Base-by-base conservation (phyloP, 1,140 invertebrate genomes). In the Aphelenchoides besseyi region DNA sequence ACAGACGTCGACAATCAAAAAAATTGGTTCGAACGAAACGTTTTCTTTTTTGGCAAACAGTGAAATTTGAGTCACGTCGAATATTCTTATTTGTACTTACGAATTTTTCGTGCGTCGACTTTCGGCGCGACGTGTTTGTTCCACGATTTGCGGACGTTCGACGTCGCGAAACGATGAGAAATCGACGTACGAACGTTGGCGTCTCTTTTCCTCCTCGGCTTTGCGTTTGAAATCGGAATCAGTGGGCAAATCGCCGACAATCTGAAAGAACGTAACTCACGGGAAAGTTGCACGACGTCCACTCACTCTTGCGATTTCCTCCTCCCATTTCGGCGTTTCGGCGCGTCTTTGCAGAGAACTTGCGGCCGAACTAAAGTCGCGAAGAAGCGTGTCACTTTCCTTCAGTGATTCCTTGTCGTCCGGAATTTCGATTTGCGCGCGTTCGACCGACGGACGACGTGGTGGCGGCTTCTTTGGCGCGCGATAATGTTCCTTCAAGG, bases 301-400 rank as follows among this genome's bases (percentile, higher is more conserved):
- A 23, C 35, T 36, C 23, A 80, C 69, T 59, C 77, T 75, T 23
- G 84, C 79, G 32, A 83, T 79, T 71, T 84, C 79, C 8, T 71
- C 68, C 28, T 83, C 82, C 82, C 82, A 83, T 76, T 83, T 83
- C 8, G 77, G 76, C 12, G 77, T 80, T 48, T 77, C 74, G 3
- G 78, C 41, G 9, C 72, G 69, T 29, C 74, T 62, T 16, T 59
- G 30, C 33, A 75, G 9, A 16, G 82, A 68, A 9, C 48, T 54
- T 61, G 36, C 48, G 36, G n/a, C 16, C 0, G 30, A 37, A 37
- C 32, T 33, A 30, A 66, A 33, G 1, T 66, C 63, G 5, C 41
- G 41, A 12, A 48, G 41, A 23, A 48, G 41, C 12, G 41, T 23
- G 41, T 48, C 41, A 16, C 18, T 29, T 23, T 64, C 18, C 33